Evolutionary conservation across 2,113 vertebrate species (phyloP), one percentile per base, ranked within the genome.

Genomic region (Saguinus imperator): DNA sequence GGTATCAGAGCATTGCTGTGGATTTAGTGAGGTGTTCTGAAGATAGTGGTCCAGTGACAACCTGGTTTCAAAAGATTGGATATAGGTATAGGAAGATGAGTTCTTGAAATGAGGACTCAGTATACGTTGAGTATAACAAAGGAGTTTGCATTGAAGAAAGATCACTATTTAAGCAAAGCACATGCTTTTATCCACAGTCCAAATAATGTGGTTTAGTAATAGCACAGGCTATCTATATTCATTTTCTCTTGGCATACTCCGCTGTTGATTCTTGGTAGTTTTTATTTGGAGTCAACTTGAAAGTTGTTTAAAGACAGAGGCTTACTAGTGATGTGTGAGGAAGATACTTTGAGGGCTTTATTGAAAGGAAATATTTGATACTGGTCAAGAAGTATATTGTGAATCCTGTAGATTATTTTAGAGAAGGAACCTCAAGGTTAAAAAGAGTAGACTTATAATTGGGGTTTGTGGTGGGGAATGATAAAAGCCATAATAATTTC

Each of bases 251-350:
- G 3, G 12, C 45, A 17, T 61, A 25, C 4, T 73, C 37, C 23
- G 0, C 48, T 68, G 40, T 89, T 18, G 66, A 0, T 68, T 91
- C 52, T 73, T 76, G 14, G 6, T 58, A 89, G 20, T 21, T 91
- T 85, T 94, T 84, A 80, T 27, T 20, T 64, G 48, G 77, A 55
- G 32, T 48, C 48, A 93, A 4, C 77, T 81, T 80, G 29, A 88
- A 93, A 87, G 76, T 70, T 94, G 32, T 75, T 86, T 80, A 88
- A 37, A 85, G 75, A n/a, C 48, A 80, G 72, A 82, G 82, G 18
- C 35, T 37, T 90, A 32, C 32, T 13, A 68, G 48, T 27, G 17
- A 5, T 58, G 21, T 45, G 13, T 61, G 18, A 40, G 84, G 75
- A 45, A 88, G 32, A 45, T 88, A 61, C 35, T 92, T 85, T 43